These are phyloP conservation scores for Calyptomena viridis DNA, from an alignment of 2,113 vertebrate genomes.

Conservation along the genomic window DNA sequence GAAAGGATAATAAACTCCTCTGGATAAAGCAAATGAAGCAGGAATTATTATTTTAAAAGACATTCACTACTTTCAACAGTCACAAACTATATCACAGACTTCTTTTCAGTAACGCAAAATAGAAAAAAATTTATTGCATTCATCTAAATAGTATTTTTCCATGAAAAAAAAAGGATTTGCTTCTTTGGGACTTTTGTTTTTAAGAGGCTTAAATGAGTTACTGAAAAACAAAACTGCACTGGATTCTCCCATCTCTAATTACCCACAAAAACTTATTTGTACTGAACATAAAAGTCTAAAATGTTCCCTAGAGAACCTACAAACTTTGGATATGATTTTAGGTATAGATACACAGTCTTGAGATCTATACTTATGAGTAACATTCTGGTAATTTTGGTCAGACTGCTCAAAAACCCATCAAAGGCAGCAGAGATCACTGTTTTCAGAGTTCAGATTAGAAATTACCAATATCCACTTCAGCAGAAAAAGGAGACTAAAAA, in stretches of 20 bases:
- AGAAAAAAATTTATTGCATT: neutral
- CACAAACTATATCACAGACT: neutral
- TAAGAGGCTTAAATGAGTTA: constrained; percentile 59
- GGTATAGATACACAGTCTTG: neutral
- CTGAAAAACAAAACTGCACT: constrained; percentile 47
- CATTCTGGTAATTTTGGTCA: constrained; percentile 25
- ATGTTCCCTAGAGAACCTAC: constrained; percentile 30
- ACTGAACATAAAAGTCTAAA: constrained; percentile 54
- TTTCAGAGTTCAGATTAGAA: neutral
- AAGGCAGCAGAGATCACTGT: neutral
- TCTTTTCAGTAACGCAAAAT: neutral
- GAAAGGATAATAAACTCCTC: neutral
- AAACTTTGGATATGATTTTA: constrained; percentile 9
- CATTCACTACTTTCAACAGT: neutral
- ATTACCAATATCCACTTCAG: neutral
- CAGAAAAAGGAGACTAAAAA: neutral
- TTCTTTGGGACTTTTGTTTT: constrained; percentile 40
- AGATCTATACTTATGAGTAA: constrained; percentile 5
- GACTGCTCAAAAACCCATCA: constrained; percentile 3
- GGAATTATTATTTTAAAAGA: neutral
- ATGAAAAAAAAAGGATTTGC: neutral
- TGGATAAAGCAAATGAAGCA: neutral
- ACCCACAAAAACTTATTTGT: constrained; percentile 44
- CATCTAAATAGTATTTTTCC: constrained; percentile 52
- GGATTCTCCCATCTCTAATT: constrained; percentile 63